Base-by-base conservation (phyloP, 1,140 invertebrate genomes). In the Linepithema humile region DNA sequence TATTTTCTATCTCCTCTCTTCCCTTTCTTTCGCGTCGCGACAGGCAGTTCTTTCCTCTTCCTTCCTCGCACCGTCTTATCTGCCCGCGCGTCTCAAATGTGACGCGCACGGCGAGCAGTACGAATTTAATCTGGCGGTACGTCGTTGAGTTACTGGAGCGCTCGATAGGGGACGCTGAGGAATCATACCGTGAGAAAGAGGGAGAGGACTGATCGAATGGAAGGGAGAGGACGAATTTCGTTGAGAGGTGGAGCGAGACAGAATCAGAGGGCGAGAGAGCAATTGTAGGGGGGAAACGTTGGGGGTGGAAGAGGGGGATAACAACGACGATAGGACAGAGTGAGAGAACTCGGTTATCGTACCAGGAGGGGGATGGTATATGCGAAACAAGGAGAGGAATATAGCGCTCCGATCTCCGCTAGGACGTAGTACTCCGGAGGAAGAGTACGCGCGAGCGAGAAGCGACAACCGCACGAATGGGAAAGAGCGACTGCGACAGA, bases 71-170 rank as follows among this genome's bases (percentile, higher is more conserved):
- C 64, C 85, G 86, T 90, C 91, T 92, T 91, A 91, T 91, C 90
- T 86, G 82, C 86, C 75, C 82, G 73, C 77, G 73, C 85, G 78
- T 59, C 69, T 84, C 80, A 82, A 69, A 85, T 80, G 88, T 73
- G 78, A 87, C 78, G 88, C 62, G 84, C 84, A 67, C 64, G 62
- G 67, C 77, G 80, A 85, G 82, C 88, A 80, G 72, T 87, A 90
- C 92, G 92, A 93, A 92, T 94, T 93, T 94, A 93, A 94, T 94
- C 92, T 92, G 89, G 92, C 92, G 92, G 93, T 90, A 93, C 89
- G 91, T 93, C 90, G 91, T 86, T 90, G 91, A 92, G 93, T 94
- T 92, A 89, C 82, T 85, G 69, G 91, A 91, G 87, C 90, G 84
- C 90, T 88, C 93, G 90, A 90, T 90, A 92, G 94, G 92, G 92